Evolutionary conservation across 2,888 invertebrate species (phyloP).

Genomic region (Seira ritae): DNA sequence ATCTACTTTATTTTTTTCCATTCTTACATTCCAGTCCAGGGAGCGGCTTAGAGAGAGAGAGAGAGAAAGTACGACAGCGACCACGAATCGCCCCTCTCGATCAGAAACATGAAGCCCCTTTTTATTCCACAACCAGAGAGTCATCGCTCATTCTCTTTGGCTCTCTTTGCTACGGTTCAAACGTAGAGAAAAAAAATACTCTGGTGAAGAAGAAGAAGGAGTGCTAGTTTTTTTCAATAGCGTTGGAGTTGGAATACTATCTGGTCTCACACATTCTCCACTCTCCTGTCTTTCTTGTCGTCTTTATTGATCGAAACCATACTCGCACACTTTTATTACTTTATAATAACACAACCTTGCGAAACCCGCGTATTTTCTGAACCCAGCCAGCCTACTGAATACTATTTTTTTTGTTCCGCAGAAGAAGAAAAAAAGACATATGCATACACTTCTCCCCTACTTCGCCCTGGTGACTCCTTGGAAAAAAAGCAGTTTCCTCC

Average conservation of each 20-base stretch:
- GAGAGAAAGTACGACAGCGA: not conserved
- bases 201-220: not conserved
- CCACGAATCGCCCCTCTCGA: not conserved
- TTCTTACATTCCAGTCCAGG: no score
- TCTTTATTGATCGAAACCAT: constrained; percentile 58
- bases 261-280: not conserved
- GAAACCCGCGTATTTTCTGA: no score
- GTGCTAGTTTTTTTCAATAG: not conserved
- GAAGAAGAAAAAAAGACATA: no score
- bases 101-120: not conserved
- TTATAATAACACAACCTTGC: constrained; percentile 14
- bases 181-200: no score
- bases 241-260: not conserved
- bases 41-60: no score
- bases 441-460: no score
- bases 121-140: constrained; percentile 6
- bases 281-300: constrained; percentile 57
- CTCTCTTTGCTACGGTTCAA: not conserved
- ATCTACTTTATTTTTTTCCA: no score
- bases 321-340: constrained; percentile 57
- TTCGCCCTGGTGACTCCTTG: no score
- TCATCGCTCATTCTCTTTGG: not conserved
- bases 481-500: no score
- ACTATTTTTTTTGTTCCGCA: no score
- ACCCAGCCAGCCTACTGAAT: no score